Evolutionary conservation across 2,888 invertebrate genomes (phyloP).

Genomic region (Drosophila colorata): DNA sequence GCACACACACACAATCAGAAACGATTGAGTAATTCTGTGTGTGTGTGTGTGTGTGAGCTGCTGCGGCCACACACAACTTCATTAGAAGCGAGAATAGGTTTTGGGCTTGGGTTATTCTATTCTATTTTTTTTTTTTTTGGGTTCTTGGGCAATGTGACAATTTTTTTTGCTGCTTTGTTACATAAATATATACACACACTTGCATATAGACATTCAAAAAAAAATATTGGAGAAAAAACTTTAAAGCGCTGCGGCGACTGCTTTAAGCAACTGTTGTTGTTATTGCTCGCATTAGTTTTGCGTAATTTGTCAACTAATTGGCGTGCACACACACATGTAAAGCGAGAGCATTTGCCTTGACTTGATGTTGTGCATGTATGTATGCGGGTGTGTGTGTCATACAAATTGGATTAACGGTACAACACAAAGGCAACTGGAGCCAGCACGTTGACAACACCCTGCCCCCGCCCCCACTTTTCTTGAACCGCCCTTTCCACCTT

Average conservation of each 20-base stretch:
- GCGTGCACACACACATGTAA: slow-evolving; percentile 23
- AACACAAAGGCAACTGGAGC: slow-evolving; percentile 39
- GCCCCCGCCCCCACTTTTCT: slow-evolving; percentile 6
- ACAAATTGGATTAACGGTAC: slow-evolving; percentile 70
- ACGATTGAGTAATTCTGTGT: slow-evolving; percentile 74
- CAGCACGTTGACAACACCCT: slow-evolving; percentile 33
- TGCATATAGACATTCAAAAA: slow-evolving; percentile 12
- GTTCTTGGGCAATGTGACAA: slow-evolving; percentile 46
- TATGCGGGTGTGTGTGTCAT: slow-evolving; percentile 23
- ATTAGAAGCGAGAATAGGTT: slow-evolving; percentile 57
- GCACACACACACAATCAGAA: slow-evolving; percentile 29
- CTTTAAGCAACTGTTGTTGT: slow-evolving; percentile 32
- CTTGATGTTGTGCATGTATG: slow-evolving; percentile 24
- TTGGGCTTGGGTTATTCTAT: slow-evolving; percentile 25
- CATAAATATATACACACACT: slow-evolving; percentile 50
- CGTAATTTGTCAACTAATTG: slow-evolving; percentile 80
- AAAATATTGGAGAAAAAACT: slow-evolving; percentile 14
- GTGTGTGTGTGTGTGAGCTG: slow-evolving; percentile 14
- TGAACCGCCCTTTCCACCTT: not conserved
- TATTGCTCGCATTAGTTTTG: slow-evolving; percentile 63
- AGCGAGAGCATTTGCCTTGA: slow-evolving; percentile 41
- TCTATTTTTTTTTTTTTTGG: slow-evolving; percentile 1
- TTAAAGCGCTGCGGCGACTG: slow-evolving; percentile 17
- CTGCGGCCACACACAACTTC: slow-evolving; percentile 68
- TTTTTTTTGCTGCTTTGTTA: slow-evolving; percentile 51